Conservation (phyloP, 1,140 invertebrate species). For the Arion vulgaris region DNA sequence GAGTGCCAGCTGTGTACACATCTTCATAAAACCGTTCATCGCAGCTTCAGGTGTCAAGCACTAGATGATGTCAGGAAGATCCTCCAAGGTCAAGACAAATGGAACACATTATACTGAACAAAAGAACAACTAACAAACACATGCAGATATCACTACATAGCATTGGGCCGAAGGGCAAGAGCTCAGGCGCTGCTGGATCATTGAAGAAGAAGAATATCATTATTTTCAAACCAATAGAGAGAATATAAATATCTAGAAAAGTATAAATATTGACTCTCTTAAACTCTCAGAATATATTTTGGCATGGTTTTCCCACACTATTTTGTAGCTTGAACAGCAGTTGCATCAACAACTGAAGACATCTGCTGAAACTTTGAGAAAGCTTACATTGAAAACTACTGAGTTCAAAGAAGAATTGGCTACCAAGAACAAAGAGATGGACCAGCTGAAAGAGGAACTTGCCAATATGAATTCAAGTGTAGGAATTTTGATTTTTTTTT, state of each 20-base stretch:
- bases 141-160: too few relatives aligned
- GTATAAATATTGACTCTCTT: background rate
- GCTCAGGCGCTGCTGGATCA: too few relatives aligned
- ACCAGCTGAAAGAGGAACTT: slow-evolving; percentile 39
- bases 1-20: too few relatives aligned
- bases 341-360: slow-evolving; percentile 38
- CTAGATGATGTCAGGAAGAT: too few relatives aligned
- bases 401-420: slow-evolving; percentile 48
- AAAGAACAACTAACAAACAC: too few relatives aligned
- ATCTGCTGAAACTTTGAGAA: slow-evolving; percentile 44
- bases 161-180: too few relatives aligned
- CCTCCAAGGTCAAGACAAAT: too few relatives aligned
- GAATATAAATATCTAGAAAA: background rate
- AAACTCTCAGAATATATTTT: background rate
- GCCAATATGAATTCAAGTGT: slow-evolving; percentile 4
- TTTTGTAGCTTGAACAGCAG: slow-evolving; percentile 21
- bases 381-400: slow-evolving; percentile 50
- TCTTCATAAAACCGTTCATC: too few relatives aligned
- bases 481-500: background rate
- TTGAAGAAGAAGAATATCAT: too few relatives aligned
- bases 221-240: too few relatives aligned
- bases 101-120: too few relatives aligned
- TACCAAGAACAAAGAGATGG: slow-evolving; percentile 47
- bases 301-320: background rate
- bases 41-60: too few relatives aligned